Conservation (phyloP, 2,888 invertebrate species). For the Dolomedes plantarius region DNA sequence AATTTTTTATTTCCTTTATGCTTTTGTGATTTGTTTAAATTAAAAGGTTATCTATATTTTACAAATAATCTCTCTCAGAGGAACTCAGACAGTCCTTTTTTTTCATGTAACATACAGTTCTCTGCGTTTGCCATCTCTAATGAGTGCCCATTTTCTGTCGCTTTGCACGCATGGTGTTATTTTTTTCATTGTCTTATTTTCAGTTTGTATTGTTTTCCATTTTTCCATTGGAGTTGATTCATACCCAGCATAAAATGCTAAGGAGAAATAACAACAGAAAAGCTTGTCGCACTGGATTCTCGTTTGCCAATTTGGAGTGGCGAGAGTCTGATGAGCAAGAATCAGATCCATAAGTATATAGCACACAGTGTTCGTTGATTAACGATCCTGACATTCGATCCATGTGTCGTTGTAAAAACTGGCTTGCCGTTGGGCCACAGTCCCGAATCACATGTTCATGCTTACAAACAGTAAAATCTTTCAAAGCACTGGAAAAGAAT, state of each 20-base stretch:
- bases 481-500: slow-evolving; percentile 65
- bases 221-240: too few species aligned
- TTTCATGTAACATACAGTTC: too few species aligned
- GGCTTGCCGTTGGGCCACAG: slow-evolving; percentile 70
- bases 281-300: neutral
- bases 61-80: too few species aligned
- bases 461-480: slow-evolving; percentile 71
- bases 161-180: too few species aligned
- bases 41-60: too few species aligned
- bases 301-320: neutral
- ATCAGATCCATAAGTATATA: slow-evolving; percentile 71
- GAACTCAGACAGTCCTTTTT: too few species aligned
- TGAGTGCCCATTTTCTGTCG: too few species aligned
- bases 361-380: slow-evolving; percentile 72
- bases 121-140: too few species aligned
- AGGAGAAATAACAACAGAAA: slow-evolving; percentile 15
- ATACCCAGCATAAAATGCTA: neutral
- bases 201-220: too few species aligned
- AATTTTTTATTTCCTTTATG: too few species aligned
- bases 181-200: too few species aligned
- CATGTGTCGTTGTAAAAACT: slow-evolving; percentile 71
- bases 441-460: slow-evolving; percentile 65
- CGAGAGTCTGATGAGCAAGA: slow-evolving; percentile 54
- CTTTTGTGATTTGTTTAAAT: too few species aligned
- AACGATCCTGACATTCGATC: slow-evolving; percentile 72